A percentile compares a stretch with the other conserved stretches of the same genome.
These are phyloP conservation scores for Drosophila quadrilineata DNA, from an alignment of 1,140 invertebrate genomes.

Conservation along the genomic window DNA sequence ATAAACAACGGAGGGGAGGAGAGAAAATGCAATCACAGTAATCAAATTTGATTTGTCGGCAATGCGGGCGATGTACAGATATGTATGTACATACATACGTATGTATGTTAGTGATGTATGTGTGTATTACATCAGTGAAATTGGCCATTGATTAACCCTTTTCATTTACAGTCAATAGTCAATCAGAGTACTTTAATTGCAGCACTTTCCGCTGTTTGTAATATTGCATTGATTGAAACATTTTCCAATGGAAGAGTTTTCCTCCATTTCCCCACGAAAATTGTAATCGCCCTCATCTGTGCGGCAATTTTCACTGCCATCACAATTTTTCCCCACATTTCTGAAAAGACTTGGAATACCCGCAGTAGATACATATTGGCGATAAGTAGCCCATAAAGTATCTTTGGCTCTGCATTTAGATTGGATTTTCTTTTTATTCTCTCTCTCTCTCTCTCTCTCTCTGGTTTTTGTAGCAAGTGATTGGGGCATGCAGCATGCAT, in stretches of 20 bases:
- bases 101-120: background rate
- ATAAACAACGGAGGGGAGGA: too few relatives aligned
- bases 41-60: background rate
- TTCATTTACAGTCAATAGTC: conserved; percentile 23
- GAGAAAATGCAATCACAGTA: conserved; percentile 27
- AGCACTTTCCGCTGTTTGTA: conserved; percentile 22
- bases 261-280: background rate
- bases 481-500: too few relatives aligned
- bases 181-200: conserved; percentile 47
- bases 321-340: conserved; percentile 15
- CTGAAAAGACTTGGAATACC: conserved; percentile 15
- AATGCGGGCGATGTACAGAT: conserved; percentile 43
- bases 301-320: conserved; percentile 22
- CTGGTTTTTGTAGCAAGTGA: too few relatives aligned
- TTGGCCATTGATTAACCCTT: conserved; percentile 56
- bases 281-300: conserved; percentile 26
- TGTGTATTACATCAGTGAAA: background rate
- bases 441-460: background rate
- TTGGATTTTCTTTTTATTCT: conserved; percentile 54
- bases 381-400: conserved; percentile 61
- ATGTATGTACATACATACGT: background rate
- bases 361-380: conserved; percentile 58
- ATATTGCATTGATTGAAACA: conserved; percentile 49
- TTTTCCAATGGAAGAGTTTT: conserved; percentile 2
- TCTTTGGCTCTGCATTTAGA: conserved; percentile 49